Conservation (phyloP, 1,140 invertebrate species). For the Zaprionus tsacasi region DNA sequence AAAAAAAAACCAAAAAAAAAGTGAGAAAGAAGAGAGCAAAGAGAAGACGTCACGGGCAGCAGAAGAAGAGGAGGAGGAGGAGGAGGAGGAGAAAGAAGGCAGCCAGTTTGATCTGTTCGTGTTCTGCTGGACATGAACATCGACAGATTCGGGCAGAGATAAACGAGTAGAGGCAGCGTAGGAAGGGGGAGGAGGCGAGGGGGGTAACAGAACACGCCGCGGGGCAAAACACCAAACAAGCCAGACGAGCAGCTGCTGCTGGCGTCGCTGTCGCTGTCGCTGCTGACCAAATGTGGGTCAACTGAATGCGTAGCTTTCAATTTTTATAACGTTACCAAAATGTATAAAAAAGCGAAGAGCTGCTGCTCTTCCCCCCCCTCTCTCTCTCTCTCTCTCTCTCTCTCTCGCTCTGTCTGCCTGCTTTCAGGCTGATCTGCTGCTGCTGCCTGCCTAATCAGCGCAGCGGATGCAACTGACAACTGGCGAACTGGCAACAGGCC, state of each 20-base stretch:
- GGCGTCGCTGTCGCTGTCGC: constrained; percentile 4
- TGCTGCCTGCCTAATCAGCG: neutral
- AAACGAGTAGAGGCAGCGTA: too few relatives aligned
- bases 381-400: neutral
- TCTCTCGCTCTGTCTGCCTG: too few relatives aligned
- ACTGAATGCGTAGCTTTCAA: constrained; percentile 75
- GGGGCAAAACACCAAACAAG: constrained; percentile 39
- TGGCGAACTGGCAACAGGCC: constrained; percentile 3
- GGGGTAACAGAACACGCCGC: constrained; percentile 40
- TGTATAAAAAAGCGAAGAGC: constrained; percentile 9
- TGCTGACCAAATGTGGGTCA: constrained; percentile 69
- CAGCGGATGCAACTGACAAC: constrained; percentile 5
- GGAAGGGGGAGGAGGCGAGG: neutral
- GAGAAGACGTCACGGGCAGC: neutral
- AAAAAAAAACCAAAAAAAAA: constrained; percentile 18
- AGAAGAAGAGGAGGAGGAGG: neutral
- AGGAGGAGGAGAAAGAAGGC: constrained; percentile 28
- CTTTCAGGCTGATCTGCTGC: neutral
- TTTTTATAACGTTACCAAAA: constrained; percentile 78
- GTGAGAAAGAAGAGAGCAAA: constrained; percentile 26
- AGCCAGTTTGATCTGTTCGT: constrained; percentile 29
- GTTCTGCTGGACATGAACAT: constrained; percentile 31
- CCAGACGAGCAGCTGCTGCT: constrained; percentile 42
- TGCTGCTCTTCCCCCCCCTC: constrained; percentile 11
- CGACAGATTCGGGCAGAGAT: constrained; percentile 31